Percentiles rank a stretch among this genome's conserved stretches.
These are phyloP conservation scores for Styela clava DNA, from an alignment of 23 tunicate genomes.

Conservation along the genomic window DNA sequence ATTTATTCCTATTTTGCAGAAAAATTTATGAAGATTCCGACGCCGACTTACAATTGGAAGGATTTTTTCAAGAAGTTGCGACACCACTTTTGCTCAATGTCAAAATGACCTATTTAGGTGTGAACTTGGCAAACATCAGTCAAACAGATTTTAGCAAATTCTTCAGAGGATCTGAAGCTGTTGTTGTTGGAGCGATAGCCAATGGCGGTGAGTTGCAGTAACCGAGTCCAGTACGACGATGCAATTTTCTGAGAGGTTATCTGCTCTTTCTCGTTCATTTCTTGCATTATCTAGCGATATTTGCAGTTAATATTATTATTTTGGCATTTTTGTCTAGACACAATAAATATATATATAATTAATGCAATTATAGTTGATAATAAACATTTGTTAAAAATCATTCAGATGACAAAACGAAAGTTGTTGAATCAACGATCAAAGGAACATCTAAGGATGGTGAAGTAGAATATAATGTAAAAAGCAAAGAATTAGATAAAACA, in stretches of 20 bases:
- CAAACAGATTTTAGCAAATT: constrained; percentile 46
- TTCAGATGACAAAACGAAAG: not conserved
- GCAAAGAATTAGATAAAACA: constrained; percentile 5
- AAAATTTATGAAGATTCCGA: constrained; percentile 61
- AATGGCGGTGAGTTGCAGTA: no score
- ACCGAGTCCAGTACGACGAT: no score
- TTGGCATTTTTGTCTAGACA: no score
- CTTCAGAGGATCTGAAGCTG: constrained; percentile 69
- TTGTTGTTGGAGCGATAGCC: constrained; percentile 35
- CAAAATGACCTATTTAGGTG: constrained; percentile 43
- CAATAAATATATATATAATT: no score
- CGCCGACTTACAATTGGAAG: constrained; percentile 53
- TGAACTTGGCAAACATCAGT: not conserved
- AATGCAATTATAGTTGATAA: no score
- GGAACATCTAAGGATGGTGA: constrained; percentile 15
- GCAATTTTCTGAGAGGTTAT: no score
- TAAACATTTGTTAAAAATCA: no score
- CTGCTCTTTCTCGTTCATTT: no score
- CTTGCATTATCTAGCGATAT: no score
- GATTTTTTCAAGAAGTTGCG: constrained; percentile 74
- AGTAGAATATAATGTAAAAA: not conserved
- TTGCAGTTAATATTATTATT: no score
- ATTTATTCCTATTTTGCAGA: constrained; percentile 15
- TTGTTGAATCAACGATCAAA: not conserved
- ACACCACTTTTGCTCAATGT: constrained; percentile 67